phyloP scores from a whole-genome alignment of 1,140 invertebrate species.

The Bilobella aurantiaca region DNA sequence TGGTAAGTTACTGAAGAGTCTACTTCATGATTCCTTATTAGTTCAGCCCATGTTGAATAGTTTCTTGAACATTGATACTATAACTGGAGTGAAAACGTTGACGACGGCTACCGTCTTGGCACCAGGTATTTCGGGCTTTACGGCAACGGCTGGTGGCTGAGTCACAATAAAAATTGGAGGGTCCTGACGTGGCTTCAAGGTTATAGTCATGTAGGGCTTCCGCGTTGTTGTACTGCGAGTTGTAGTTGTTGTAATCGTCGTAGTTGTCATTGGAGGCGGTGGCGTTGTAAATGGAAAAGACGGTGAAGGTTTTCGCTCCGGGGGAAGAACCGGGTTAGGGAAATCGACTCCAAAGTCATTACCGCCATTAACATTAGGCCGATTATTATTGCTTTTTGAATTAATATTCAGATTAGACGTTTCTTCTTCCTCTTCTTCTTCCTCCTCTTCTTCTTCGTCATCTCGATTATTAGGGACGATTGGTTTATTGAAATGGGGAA shows the following conservation, averaged over 20 bases:
- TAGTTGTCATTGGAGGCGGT: not conserved
- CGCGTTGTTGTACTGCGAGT: not conserved
- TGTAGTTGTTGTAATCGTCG: not conserved
- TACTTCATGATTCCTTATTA: too few relatives aligned
- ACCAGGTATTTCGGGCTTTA: constrained; percentile 9
- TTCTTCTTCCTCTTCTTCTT: constrained; percentile 35
- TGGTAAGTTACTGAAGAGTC: too few relatives aligned
- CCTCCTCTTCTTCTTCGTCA: constrained; percentile 39
- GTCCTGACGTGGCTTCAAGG: not conserved
- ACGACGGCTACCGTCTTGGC: constrained; percentile 27
- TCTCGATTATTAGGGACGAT: constrained; percentile 45
- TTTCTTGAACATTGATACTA: constrained; percentile 30
- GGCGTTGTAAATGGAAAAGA: not conserved
- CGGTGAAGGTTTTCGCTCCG: too few relatives aligned
- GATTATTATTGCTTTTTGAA: not conserved
- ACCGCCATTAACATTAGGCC: constrained; percentile 12
- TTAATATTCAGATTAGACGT: not conserved
- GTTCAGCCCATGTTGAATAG: constrained; percentile 28
- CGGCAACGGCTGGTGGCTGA: not conserved
- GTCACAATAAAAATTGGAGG: too few relatives aligned
- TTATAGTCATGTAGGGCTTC: not conserved
- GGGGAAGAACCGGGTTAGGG: constrained; percentile 1
- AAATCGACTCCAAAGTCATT: constrained; percentile 11
- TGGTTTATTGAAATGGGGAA: constrained; percentile 22
- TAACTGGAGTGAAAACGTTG: constrained; percentile 30